Percentiles rank a stretch among this genome's conserved stretches.
phyloP scores from a whole-genome alignment of 2,888 invertebrate genomes.

The Sturmia bella region DNA sequence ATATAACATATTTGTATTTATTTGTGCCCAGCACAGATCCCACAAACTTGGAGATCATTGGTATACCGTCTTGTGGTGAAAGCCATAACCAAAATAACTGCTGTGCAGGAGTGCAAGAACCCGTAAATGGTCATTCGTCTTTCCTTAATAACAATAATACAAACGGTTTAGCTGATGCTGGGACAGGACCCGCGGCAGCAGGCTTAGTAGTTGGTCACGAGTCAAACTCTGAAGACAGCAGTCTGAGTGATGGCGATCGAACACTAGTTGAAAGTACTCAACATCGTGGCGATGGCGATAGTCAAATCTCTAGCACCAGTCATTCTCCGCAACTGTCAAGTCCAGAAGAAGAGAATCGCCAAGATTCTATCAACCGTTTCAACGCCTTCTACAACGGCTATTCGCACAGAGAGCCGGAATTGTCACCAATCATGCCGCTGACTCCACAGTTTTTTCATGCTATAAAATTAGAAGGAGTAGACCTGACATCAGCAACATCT shows the following conservation, averaged over 20 bases:
- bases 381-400: slow-evolving; percentile 76
- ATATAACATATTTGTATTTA: slow-evolving; percentile 85
- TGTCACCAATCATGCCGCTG: slow-evolving; percentile 43
- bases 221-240: slow-evolving; percentile 89
- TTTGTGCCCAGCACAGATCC: slow-evolving; percentile 85
- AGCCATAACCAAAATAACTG: slow-evolving; percentile 48
- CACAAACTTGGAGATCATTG: slow-evolving; percentile 82
- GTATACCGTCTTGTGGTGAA: slow-evolving; percentile 82
- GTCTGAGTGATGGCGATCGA: slow-evolving; percentile 89
- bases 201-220: slow-evolving; percentile 81
- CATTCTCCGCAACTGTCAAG: slow-evolving; percentile 81
- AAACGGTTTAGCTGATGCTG: slow-evolving; percentile 48
- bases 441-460: slow-evolving; percentile 76
- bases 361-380: slow-evolving; percentile 73
- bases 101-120: background rate
- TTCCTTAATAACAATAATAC: slow-evolving; percentile 52
- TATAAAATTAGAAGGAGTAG: slow-evolving; percentile 74
- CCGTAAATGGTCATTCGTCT: slow-evolving; percentile 8
- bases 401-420: slow-evolving; percentile 49
- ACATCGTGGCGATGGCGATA: slow-evolving; percentile 77
- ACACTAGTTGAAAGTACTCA: slow-evolving; percentile 80
- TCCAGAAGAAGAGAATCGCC: slow-evolving; percentile 77
- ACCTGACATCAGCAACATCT: slow-evolving; percentile 57
- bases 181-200: slow-evolving; percentile 50
- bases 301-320: slow-evolving; percentile 80